Conservation (phyloP, 2,113 vertebrate genomes). For the Cygnus buccinator region DNA sequence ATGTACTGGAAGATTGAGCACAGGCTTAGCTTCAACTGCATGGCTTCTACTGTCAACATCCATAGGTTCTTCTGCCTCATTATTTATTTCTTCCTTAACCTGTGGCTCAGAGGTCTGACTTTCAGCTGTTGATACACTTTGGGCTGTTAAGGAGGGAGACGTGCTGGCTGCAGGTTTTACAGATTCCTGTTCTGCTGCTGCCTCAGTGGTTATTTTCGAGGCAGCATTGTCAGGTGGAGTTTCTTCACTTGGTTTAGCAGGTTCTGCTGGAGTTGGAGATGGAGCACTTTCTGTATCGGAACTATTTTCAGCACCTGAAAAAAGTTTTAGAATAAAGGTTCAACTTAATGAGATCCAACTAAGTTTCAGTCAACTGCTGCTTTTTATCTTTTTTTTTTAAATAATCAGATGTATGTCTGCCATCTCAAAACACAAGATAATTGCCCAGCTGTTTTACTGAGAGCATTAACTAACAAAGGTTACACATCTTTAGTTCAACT, state of each 20-base stretch:
- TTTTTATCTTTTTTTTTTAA: background rate
- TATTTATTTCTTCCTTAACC: constrained; percentile 84
- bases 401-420: background rate
- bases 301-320: constrained; percentile 93
- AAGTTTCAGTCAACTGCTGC: background rate
- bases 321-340: background rate
- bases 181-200: constrained; percentile 71
- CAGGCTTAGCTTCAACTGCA: constrained; percentile 72
- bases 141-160: constrained; percentile 65
- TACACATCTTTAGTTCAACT: background rate
- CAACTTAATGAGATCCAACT: background rate
- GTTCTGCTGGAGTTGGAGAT: constrained; percentile 91
- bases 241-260: constrained; percentile 84
- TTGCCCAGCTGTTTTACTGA: background rate
- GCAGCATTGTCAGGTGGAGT: constrained; percentile 72
- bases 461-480: background rate
- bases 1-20: constrained; percentile 75
- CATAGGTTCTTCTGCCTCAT: constrained; percentile 79
- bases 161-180: constrained; percentile 61
- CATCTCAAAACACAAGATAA: background rate
- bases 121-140: constrained; percentile 78
- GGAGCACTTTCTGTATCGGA: constrained; percentile 98
- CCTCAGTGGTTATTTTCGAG: constrained; percentile 68
- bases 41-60: constrained; percentile 80
- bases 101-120: constrained; percentile 77